phyloP scores from a whole-genome alignment of 2,113 vertebrate genomes.

The Terrapene triunguis region DNA sequence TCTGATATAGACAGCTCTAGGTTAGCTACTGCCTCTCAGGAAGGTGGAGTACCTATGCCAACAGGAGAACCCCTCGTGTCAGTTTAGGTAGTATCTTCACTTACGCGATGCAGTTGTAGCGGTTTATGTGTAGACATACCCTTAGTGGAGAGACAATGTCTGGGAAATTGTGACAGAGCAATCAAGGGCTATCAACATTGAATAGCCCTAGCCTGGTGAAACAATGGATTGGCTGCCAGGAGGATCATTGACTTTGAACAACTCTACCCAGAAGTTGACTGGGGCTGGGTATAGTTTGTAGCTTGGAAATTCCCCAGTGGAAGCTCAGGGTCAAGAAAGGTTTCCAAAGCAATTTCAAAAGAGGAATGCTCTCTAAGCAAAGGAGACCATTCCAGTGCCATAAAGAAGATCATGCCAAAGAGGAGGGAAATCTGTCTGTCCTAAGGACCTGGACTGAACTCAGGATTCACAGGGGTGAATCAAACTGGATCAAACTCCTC shows the following conservation, averaged over 20 bases:
- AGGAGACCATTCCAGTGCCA: neutral
- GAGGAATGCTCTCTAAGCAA: neutral
- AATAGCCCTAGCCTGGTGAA: neutral
- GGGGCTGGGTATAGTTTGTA: neutral
- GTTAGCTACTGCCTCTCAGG: no score
- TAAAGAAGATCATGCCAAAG: neutral
- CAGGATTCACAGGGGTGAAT: neutral
- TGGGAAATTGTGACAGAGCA: conserved; percentile 51
- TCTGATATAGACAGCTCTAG: no score
- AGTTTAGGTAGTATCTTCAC: no score
- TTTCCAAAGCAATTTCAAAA: neutral
- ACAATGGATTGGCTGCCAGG: conserved; percentile 16
- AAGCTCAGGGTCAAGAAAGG: neutral
- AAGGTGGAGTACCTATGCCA: no score
- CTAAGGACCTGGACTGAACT: neutral
- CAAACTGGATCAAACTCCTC: no score
- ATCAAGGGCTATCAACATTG: conserved; percentile 2
- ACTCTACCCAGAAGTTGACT: neutral
- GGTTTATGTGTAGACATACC: neutral
- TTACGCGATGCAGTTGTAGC: no score
- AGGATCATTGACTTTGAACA: neutral
- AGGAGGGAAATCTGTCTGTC: neutral
- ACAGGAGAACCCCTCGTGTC: no score
- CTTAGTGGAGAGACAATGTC: conserved; percentile 8
- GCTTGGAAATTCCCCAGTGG: rapidly evolving